Evolutionary conservation across 2,113 vertebrate genomes (phyloP).

Genomic region (Gopherus flavomarginatus): DNA sequence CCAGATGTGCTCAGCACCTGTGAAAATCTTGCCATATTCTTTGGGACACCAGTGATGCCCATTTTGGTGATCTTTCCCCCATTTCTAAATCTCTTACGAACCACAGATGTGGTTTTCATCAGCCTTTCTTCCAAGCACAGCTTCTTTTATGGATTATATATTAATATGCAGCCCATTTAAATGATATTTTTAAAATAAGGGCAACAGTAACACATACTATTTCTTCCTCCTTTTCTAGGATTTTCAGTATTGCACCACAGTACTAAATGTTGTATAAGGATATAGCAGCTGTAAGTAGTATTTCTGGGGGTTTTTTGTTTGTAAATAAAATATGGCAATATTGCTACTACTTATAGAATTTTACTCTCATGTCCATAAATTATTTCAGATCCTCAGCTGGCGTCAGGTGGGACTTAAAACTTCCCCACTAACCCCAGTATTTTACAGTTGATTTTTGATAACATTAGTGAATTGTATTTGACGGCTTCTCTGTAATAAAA

Average conservation of each 20-base stretch:
- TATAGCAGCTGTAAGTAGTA: not conserved
- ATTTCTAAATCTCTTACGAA: not conserved
- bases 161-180: not conserved
- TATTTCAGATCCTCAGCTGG: not conserved
- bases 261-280: not conserved
- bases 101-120: not conserved
- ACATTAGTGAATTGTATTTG: not conserved
- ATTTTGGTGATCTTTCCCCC: not conserved
- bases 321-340: not conserved
- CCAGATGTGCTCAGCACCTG: not conserved
- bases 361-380: not conserved
- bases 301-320: not conserved
- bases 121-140: not conserved
- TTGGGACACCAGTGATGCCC: not conserved
- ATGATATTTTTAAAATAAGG: not conserved
- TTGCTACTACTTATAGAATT: not conserved
- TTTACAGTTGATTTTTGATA: not conserved
- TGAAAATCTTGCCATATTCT: not conserved
- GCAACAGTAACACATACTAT: not conserved
- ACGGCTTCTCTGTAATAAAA: not conserved
- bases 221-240: not conserved
- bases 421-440: not conserved
- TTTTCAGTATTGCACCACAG: not conserved
- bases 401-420: rapidly evolving
- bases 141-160: not conserved